These are phyloP conservation scores for Smutsia gigantea DNA, from an alignment of 2,797 vertebrate species.

Conservation along the genomic window DNA sequence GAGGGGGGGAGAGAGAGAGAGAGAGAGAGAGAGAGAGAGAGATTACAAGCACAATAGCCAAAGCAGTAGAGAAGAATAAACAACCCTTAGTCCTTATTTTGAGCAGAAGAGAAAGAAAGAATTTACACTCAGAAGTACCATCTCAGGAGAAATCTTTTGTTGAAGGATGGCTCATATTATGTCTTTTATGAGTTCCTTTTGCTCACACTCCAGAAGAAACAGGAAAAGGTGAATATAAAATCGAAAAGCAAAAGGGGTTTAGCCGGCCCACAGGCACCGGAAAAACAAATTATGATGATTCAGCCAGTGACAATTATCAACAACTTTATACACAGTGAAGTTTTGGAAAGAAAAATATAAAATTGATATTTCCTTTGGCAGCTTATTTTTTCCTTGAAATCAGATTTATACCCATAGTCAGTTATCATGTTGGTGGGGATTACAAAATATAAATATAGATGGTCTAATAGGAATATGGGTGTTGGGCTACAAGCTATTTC, in stretches of 20 bases:
- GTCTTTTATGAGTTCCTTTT: constrained; percentile 72
- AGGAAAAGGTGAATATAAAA: constrained; percentile 63
- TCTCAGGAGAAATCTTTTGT: constrained; percentile 75
- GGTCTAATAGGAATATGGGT: not conserved
- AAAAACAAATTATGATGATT: constrained; percentile 59
- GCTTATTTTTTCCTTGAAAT: constrained; percentile 44
- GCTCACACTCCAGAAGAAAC: constrained; percentile 52
- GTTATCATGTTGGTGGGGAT: not conserved
- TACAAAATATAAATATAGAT: not conserved
- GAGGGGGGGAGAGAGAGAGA: not conserved
- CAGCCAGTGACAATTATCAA: constrained; percentile 61
- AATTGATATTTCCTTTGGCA: constrained; percentile 49
- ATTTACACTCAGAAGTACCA: constrained; percentile 66
- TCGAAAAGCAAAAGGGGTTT: constrained; percentile 26
- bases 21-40: not conserved
- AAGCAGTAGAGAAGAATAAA: constrained; percentile 60
- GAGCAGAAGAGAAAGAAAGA: constrained; percentile 47
- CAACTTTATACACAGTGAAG: not conserved
- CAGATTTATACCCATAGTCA: not conserved
- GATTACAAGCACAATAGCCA: constrained; percentile 59
- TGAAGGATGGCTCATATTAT: constrained; percentile 65
- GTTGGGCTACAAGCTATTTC: constrained; percentile 2
- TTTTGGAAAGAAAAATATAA: constrained; percentile 48
- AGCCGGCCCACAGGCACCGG: not conserved
- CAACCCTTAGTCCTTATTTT: constrained; percentile 52